Base-by-base conservation (phyloP, 2,113 vertebrate species). In the Chaetops frenatus region DNA sequence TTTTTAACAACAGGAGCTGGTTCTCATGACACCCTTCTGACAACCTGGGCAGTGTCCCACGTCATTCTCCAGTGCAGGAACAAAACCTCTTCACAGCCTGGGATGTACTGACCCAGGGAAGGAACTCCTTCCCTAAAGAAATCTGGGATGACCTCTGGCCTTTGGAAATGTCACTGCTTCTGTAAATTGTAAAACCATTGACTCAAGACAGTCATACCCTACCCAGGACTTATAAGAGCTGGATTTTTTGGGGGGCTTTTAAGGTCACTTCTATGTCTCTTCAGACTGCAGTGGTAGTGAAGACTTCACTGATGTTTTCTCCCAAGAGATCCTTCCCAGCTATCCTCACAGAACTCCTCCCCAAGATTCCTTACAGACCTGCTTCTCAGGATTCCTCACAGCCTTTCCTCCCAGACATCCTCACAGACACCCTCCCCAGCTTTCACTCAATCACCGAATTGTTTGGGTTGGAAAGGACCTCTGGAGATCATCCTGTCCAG, bases 301-400 rank as follows among this genome's bases (percentile, higher is more conserved):
- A 22, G 27, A 12, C 8, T 18, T 33, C 21, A 2, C 4, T 3
- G 16, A 5, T 0, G 14, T 19, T 9, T 16, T 5, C 31, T 19
- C 16, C 1, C 23, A 10, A 7, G 58, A 7, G 3, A 20, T 36
- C 0, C 0, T 3, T 3, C 21, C 10, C 27, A 58, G 6, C 3
- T 11, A 12, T 6, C 15, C 48, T 33, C 67, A 24, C 8, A 11
- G 51, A 2, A 10, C 17, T 7, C 10, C 18, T 7, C 8, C 21
- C 14, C 29, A 42, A 25, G 28, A 11, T 7, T 44, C 31, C 36
- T 25, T 13, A 35, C 36, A n/a, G 24, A 10, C 17, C 17, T 15
- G 3, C 9, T 23, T 5, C 12, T 10, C 61, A 15, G 33, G 61
- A 6, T 10, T 38, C 16, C 51, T 27, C 53, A n/a, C 18, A 38